Base-by-base conservation (phyloP, 2,888 invertebrate genomes). In the Clostera curtula region DNA sequence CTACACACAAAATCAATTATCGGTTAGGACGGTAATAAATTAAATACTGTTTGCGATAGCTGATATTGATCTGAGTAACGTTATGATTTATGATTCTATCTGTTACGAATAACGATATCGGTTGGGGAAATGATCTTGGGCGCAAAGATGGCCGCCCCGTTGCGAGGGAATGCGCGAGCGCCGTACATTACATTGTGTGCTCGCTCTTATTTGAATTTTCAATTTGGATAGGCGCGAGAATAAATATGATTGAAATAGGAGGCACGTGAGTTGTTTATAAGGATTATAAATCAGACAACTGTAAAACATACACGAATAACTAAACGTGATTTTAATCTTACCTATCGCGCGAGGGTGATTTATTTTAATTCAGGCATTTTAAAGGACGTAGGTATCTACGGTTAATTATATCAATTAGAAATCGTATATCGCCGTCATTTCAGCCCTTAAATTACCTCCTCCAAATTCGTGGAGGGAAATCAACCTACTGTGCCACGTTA, bases 1-100 rank as follows among this genome's bases (percentile, higher is more conserved):
- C 80, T 68, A 82, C 82, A 71, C 76, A 67, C 54, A 59, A 65
- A 71, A 75, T 75, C 74, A 77, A 74, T 79, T 79, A 79, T 69
- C 58, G 40, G 50, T 49, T 55, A 49, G 56, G 58, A 53, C 49
- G 49, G 59, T 72, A 64, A 77, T 79, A 77, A 72, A 77, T 79
- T 75, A 75, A 76, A 76, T 69, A 74, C 61, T 74, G 73, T 75
- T 75, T 74, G 67, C 66, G 65, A 73, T 71, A 69, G 23, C 23
- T 23, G 79, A 76, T 79, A 74, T 64, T 58, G 62, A 74, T 74
- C 72, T 71, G 53, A 62, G 63, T 61, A 23, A 60, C 56, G 54
- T 55, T 66, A 69, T 82, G 82, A 82, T 82, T 77, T 76, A 82
- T 76, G 69, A 56, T 63, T 70, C 60, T 60, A 65, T 65, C 61